phyloP scores from a whole-genome alignment of 2,797 vertebrate species.

The Chloroceryle inda region DNA sequence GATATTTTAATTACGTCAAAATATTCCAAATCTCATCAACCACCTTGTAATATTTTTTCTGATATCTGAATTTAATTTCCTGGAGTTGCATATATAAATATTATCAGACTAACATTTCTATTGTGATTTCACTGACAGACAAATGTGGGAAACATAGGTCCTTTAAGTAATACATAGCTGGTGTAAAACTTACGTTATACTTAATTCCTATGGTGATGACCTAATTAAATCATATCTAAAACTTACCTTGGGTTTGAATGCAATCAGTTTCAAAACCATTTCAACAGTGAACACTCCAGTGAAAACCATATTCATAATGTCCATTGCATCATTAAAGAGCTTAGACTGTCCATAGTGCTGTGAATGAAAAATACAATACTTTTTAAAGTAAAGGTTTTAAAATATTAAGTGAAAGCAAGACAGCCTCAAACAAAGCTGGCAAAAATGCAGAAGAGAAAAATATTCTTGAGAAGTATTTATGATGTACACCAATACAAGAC shows the following conservation, averaged over 20 bases:
- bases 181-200: conserved; percentile 35
- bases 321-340: conserved; percentile 96
- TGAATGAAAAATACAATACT: not conserved
- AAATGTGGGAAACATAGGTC: not conserved
- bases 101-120: not conserved
- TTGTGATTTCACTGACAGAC: not conserved
- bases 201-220: conserved; percentile 14
- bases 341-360: conserved; percentile 97
- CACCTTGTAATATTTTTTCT: not conserved
- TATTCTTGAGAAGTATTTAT: not conserved
- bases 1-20: not conserved
- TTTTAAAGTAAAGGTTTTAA: conserved; percentile 21
- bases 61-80: conserved; percentile 7
- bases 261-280: conserved; percentile 98
- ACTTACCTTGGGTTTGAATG: conserved; percentile 98
- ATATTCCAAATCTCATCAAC: not conserved
- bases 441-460: not conserved
- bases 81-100: not conserved
- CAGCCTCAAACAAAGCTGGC: not conserved
- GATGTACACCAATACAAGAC: not conserved
- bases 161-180: not conserved
- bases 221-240: conserved; percentile 31
- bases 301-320: conserved; percentile 99
- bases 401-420: not conserved
- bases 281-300: conserved; percentile 97